phyloP scores from a whole-genome alignment of 2,113 vertebrate species.

The Sprattus sprattus region DNA sequence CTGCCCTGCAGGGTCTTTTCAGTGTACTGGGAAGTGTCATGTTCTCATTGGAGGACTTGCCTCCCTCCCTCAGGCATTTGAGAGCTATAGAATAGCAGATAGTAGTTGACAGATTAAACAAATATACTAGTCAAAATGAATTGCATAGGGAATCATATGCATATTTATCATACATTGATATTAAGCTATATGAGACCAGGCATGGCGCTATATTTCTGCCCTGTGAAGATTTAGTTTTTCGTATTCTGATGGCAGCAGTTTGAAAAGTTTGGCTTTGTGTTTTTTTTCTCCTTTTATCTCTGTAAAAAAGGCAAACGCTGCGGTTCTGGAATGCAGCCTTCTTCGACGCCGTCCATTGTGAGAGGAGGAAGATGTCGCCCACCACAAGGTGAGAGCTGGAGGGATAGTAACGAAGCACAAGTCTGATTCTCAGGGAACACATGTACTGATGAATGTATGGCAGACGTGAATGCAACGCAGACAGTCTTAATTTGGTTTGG shows the following conservation, averaged over 20 bases:
- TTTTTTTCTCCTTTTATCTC: not conserved
- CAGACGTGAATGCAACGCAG: not conserved
- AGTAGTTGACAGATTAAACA: too few species aligned
- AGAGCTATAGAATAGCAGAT: too few species aligned
- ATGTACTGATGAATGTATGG: not conserved
- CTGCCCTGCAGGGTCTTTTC: not conserved
- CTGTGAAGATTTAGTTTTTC: not conserved
- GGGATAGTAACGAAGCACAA: not conserved
- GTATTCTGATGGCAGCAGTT: not conserved
- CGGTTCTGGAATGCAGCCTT: slow-evolving; percentile 97
- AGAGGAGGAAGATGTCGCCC: slow-evolving; percentile 92
- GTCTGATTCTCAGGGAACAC: not conserved
- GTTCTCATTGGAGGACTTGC: not conserved
- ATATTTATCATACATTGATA: too few species aligned
- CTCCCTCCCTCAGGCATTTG: not conserved
- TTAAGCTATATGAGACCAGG: too few species aligned
- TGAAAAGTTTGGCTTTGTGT: not conserved
- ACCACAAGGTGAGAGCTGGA: slow-evolving; percentile 85
- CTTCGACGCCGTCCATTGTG: slow-evolving; percentile 94
- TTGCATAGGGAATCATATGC: too few species aligned
- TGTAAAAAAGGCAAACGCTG: slow-evolving; percentile 82
- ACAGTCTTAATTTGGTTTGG: not conserved
- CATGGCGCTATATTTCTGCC: too few species aligned
- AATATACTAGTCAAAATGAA: too few species aligned
- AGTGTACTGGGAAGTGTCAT: not conserved